Conservation (phyloP, 2,797 vertebrate genomes). For the Thripadectes ignobilis region DNA sequence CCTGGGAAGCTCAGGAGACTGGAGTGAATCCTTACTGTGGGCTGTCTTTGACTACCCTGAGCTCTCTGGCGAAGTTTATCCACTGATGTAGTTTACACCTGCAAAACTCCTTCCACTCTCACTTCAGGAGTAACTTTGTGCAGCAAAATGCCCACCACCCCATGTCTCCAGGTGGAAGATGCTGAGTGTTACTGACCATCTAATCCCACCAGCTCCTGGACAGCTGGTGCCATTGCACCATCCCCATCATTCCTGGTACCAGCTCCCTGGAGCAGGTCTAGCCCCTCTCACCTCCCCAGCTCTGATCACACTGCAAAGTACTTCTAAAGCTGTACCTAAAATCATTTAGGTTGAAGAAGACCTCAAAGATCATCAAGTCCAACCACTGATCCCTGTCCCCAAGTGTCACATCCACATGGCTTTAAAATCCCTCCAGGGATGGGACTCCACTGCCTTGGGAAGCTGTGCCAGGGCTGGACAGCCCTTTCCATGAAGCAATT, state of each 20-base stretch:
- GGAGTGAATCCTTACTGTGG: neutral
- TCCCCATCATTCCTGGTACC: neutral
- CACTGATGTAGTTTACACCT: neutral
- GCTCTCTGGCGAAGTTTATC: neutral
- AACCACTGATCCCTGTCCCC: neutral
- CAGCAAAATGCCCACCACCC: neutral
- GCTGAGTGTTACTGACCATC: neutral
- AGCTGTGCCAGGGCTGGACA: neutral
- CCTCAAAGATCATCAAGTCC: neutral
- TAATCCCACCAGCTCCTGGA: neutral
- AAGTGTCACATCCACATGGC: neutral
- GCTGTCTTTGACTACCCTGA: accelerated
- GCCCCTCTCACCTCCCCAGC: neutral
- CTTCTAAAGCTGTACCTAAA: too few relatives aligned
- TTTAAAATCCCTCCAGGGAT: neutral
- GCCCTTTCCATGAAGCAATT: neutral
- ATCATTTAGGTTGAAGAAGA: neutral
- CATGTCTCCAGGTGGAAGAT: neutral
- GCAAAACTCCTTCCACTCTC: neutral
- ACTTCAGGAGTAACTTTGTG: neutral
- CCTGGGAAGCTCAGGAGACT: neutral
- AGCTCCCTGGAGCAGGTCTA: neutral
- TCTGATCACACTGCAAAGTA: neutral
- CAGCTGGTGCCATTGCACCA: neutral
- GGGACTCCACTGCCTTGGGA: neutral